Conservation (phyloP, 2,113 vertebrate genomes). For the Poeciliopsis turrubarensis region DNA sequence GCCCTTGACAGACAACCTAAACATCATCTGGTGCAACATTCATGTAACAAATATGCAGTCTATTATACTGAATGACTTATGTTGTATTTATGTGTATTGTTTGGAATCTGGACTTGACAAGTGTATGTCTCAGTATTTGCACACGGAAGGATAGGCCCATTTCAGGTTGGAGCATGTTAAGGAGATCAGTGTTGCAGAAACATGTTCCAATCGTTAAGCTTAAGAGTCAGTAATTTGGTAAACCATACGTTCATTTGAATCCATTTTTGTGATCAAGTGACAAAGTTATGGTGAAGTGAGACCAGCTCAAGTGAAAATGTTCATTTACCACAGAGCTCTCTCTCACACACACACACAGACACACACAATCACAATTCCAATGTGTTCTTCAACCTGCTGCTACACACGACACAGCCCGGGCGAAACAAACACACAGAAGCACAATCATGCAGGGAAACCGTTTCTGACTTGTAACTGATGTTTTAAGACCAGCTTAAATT, state of each 20-base stretch:
- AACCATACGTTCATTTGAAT: conserved; percentile 18
- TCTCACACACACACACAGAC: background rate
- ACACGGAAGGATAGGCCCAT: conserved; percentile 10
- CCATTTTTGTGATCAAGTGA: conserved; percentile 10
- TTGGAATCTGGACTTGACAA: conserved; percentile 23
- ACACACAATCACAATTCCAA: conserved; percentile 12
- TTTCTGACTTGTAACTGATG: conserved; percentile 39
- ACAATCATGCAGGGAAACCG: conserved; percentile 42
- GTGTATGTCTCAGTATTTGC: conserved; percentile 20
- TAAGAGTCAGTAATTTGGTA: conserved; percentile 46
- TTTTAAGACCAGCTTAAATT: conserved; percentile 52
- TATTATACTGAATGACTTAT: conserved; percentile 41
- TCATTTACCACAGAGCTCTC: conserved; percentile 28
- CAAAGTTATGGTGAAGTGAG: conserved; percentile 53
- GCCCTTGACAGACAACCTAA: conserved; percentile 68
- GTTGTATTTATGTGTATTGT: conserved; percentile 28
- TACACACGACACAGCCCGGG: conserved; percentile 18
- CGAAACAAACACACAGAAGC: conserved; percentile 36
- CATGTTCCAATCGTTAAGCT: background rate
- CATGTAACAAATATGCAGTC: conserved; percentile 20
- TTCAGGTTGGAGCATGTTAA: conserved; percentile 16
- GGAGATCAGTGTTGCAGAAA: conserved; percentile 28
- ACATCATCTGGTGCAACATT: conserved; percentile 39
- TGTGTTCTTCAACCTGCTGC: conserved; percentile 6
- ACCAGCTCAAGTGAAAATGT: conserved; percentile 67